Evolutionary conservation across 92 coral and sea anemone species (phyloP), one percentile per base, ranked within the genome.

Genomic region (Desmophyllum pertusum): DNA sequence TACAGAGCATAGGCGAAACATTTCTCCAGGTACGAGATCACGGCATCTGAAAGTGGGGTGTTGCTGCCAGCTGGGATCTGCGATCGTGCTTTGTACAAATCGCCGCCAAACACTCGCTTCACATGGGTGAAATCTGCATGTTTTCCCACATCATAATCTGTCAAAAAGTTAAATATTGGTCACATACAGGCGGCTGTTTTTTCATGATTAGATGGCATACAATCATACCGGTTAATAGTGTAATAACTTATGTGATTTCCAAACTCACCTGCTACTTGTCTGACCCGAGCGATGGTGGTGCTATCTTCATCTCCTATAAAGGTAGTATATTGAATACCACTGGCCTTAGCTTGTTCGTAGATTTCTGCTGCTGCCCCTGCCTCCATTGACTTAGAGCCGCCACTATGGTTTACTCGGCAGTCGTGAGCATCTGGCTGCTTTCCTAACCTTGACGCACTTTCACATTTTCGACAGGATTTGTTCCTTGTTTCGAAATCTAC

Each of bases 61-160:
- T 41, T 73, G 33, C 3, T 31, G 9, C n/a, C 29, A 15, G 59
- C 35, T 15, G 27, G 27, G 53, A 73, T 40, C 35, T 73, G 59
- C 35, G 78, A 37, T 52, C 35, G 19, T 1, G 78, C 78, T 3
- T 73, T 73, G 57, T 73, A 40, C 27, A 73, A 27, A 40, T 73
- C 59, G 59, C 78, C 23, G 18, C 78, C 59, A 73, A 73, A 73
- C n/a, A 11, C 57, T 40, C 78, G 57, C 41, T 73, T 73, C 17
- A 73, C 78, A 73, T 73, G 78, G 35, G 78, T 73, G 35, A 73
- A 73, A 19, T 73, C 78, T 3, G 78, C 57, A 41, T 73, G 78
- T 73, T 73, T 73, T 1, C 66, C 30, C 30, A 59, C 66, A 5
- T 59, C 66, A 21, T 59, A 21, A 59, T 59, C 66, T 59, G 66